Conservation (phyloP, 2,888 invertebrate genomes). For the Hylaea fasciaria region DNA sequence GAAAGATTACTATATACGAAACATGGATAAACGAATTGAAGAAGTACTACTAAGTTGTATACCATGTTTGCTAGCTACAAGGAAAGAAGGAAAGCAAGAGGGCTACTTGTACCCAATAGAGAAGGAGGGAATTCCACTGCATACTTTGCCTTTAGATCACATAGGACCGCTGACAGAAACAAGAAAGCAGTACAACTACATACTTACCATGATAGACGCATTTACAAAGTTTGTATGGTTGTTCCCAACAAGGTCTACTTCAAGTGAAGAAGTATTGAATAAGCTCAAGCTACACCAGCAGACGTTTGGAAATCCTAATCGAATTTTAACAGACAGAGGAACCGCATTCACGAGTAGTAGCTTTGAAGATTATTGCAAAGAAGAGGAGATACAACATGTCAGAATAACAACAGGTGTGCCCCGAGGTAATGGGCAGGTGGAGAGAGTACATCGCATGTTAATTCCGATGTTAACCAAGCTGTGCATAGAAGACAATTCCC, state of each 20-base stretch:
- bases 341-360: too few relatives aligned
- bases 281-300: neutral
- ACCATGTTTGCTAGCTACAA: slow-evolving; percentile 38
- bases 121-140: too few relatives aligned
- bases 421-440: slow-evolving; percentile 27
- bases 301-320: too few relatives aligned
- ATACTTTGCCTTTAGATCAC: too few relatives aligned
- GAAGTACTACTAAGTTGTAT: slow-evolving; percentile 34
- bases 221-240: slow-evolving; percentile 61
- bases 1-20: too few relatives aligned
- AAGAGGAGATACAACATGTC: neutral
- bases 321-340: too few relatives aligned
- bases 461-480: slow-evolving; percentile 25
- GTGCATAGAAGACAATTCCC: slow-evolving; percentile 13
- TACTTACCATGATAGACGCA: too few relatives aligned
- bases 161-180: too few relatives aligned
- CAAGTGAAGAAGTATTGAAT: slow-evolving; percentile 43
- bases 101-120: slow-evolving; percentile 42
- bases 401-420: slow-evolving; percentile 38
- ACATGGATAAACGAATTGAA: slow-evolving; percentile 40
- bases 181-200: too few relatives aligned
- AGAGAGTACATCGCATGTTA: slow-evolving; percentile 20
- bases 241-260: slow-evolving; percentile 52
- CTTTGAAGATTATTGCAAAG: neutral
- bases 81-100: slow-evolving; percentile 49